These are phyloP conservation scores for Corella eumyota DNA, from an alignment of 23 tunicate species.

Conservation along the genomic window DNA sequence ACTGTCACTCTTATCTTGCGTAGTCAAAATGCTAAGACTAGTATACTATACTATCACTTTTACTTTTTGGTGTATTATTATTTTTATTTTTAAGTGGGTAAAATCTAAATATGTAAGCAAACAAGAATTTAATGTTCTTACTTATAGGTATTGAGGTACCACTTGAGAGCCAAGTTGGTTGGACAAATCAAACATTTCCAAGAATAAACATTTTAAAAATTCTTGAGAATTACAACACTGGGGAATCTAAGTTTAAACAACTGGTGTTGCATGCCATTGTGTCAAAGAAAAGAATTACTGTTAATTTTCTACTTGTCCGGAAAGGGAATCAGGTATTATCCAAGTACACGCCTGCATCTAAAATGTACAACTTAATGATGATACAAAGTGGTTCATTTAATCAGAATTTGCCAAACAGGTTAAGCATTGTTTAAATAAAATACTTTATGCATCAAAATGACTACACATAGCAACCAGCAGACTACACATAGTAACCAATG, in stretches of 20 bases:
- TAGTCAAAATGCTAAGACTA: too few species aligned
- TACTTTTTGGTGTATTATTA: too few species aligned
- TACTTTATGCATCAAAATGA: too few species aligned
- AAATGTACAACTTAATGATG: constrained; percentile 36
- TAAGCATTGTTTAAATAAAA: too few species aligned
- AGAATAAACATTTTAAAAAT: constrained; percentile 4
- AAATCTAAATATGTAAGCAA: too few species aligned
- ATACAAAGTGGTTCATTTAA: too few species aligned
- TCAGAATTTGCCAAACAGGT: too few species aligned
- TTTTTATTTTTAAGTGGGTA: too few species aligned
- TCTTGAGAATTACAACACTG: neutral
- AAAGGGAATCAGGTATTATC: neutral
- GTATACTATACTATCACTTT: too few species aligned
- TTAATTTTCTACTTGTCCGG: constrained; percentile 13
- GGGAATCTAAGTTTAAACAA: neutral
- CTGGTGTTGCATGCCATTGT: constrained; percentile 13
- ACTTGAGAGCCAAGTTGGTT: constrained; percentile 14
- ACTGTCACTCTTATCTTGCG: too few species aligned
- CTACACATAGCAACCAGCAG: too few species aligned
- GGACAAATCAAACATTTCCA: constrained; percentile 1
- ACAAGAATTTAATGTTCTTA: neutral
- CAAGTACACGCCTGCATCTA: constrained; percentile 14
- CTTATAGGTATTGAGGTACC: constrained; percentile 13
- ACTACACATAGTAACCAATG: too few species aligned
- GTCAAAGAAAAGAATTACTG: constrained; percentile 11